Evolutionary conservation across 1,140 invertebrate species (phyloP).

Genomic region (Leptinotarsa defecta): DNA sequence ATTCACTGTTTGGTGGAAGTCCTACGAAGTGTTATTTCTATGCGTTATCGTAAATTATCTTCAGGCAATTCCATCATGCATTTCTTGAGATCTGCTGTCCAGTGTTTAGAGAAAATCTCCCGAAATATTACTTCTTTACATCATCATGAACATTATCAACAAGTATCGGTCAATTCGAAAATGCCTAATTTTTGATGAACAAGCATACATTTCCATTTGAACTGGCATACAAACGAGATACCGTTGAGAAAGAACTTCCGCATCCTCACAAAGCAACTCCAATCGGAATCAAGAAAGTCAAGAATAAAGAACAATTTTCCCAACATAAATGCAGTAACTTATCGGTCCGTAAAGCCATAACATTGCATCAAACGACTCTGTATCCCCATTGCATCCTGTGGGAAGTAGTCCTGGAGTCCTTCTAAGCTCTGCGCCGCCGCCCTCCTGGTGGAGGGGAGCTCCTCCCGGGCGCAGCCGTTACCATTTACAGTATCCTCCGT

Average conservation of each 20-base stretch:
- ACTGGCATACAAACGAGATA: background rate
- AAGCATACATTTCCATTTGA: too few relatives aligned
- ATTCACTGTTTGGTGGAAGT: too few relatives aligned
- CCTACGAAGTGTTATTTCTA: too few relatives aligned
- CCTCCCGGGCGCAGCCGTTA: conserved; percentile 48
- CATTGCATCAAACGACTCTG: conserved; percentile 22
- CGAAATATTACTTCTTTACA: too few relatives aligned
- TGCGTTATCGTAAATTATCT: too few relatives aligned
- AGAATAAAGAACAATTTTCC: conserved; percentile 7
- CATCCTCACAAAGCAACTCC: background rate
- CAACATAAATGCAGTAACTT: conserved; percentile 4
- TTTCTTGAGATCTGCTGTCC: too few relatives aligned
- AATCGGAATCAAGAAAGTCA: background rate
- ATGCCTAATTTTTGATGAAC: too few relatives aligned
- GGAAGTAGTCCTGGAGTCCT: conserved; percentile 30
- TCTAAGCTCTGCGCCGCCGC: conserved; percentile 31
- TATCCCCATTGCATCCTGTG: conserved; percentile 23
- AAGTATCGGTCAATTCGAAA: too few relatives aligned
- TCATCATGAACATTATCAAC: too few relatives aligned
- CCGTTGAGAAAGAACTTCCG: background rate
- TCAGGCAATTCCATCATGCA: too few relatives aligned
- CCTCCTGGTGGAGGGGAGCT: conserved; percentile 39
- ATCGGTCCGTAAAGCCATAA: conserved; percentile 16
- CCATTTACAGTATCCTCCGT: conserved; percentile 41
- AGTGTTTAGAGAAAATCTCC: too few relatives aligned